These are phyloP conservation scores for Nezara viridula DNA, from an alignment of 2,888 invertebrate species.

Conservation along the genomic window DNA sequence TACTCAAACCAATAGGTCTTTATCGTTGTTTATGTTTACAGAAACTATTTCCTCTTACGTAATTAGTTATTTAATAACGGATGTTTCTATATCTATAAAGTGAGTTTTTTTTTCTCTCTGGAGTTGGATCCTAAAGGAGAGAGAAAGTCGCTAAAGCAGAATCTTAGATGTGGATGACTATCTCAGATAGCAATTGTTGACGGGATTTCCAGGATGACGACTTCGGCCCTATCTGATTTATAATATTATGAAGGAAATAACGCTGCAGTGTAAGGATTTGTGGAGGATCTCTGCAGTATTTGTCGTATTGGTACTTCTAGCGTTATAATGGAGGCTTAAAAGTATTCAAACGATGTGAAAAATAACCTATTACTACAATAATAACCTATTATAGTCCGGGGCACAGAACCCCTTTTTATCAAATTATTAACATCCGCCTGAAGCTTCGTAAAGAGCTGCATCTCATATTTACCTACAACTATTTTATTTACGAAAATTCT, in stretches of 20 bases:
- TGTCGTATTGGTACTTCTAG: neutral
- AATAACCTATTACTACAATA: too few species aligned
- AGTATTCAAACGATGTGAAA: too few species aligned
- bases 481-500: too few species aligned
- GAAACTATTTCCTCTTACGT: neutral
- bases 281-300: neutral
- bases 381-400: too few species aligned
- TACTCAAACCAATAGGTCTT: neutral
- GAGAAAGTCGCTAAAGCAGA: neutral
- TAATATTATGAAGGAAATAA: neutral
- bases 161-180: neutral
- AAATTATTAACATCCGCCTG: too few species aligned
- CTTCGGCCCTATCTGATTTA: neutral
- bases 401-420: too few species aligned
- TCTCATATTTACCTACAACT: too few species aligned
- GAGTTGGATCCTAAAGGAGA: neutral
- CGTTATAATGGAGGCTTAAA: too few species aligned
- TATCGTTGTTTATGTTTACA: slow-evolving; percentile 10
- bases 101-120: neutral
- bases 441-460: too few species aligned
- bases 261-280: neutral
- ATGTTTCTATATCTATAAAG: neutral
- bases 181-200: neutral
- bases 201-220: slow-evolving; percentile 32
- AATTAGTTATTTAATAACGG: neutral